Percentiles rank a stretch among this genome's conserved stretches.
phyloP scores from a whole-genome alignment of 2,888 invertebrate species.

The Gari tellinella region DNA sequence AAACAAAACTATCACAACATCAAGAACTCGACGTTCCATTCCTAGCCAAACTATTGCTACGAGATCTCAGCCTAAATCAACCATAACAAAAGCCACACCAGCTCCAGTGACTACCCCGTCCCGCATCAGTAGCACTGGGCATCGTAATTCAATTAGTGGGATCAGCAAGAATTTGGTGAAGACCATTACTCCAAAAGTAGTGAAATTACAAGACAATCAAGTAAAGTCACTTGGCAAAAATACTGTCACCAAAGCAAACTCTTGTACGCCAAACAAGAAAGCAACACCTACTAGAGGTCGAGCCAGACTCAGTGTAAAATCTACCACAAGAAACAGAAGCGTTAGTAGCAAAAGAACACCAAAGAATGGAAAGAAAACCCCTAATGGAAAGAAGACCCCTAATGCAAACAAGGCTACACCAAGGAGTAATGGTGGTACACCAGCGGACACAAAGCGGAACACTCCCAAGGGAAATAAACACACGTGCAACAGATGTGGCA shows the following conservation, averaged over 20 bases:
- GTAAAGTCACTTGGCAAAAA: neutral
- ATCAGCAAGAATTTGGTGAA: conserved; percentile 4
- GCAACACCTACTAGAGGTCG: too few relatives aligned
- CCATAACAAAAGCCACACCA: neutral
- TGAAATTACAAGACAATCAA: too few relatives aligned
- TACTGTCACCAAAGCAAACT: neutral
- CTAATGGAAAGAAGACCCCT: neutral
- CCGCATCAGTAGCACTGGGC: neutral
- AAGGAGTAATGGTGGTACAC: neutral
- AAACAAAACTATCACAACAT: too few relatives aligned
- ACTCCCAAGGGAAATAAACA: conserved; percentile 2
- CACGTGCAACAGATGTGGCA: conserved; percentile 42
- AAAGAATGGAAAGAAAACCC: conserved; percentile 7
- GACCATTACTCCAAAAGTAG: neutral
- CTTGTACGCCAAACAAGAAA: too few relatives aligned
- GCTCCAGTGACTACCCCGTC: neutral
- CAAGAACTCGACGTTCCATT: too few relatives aligned
- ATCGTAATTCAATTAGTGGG: neutral
- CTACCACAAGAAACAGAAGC: too few relatives aligned
- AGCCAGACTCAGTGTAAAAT: too few relatives aligned
- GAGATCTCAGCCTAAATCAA: too few relatives aligned
- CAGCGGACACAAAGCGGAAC: neutral
- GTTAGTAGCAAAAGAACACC: neutral
- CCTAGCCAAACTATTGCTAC: too few relatives aligned
- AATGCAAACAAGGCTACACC: conserved; percentile 4